phyloP scores from a whole-genome alignment of 2,888 invertebrate genomes.

The Nomada ferruginata region DNA sequence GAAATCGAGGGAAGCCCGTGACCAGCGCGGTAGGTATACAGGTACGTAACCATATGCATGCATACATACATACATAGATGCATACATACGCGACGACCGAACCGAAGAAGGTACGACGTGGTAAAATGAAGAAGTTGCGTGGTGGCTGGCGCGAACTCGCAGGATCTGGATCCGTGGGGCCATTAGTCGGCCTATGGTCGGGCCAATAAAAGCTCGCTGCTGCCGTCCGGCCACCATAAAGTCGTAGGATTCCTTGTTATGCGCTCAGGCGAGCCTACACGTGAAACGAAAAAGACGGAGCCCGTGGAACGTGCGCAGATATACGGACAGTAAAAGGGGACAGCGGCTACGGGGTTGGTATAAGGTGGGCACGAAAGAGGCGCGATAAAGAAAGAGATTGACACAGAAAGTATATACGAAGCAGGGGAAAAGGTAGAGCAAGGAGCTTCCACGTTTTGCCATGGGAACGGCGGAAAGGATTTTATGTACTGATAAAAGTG shows the following conservation, averaged over 20 bases:
- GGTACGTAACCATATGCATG: not conserved
- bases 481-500: slow-evolving; percentile 54
- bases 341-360: slow-evolving; percentile 26
- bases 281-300: slow-evolving; percentile 18
- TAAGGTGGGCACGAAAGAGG: slow-evolving; percentile 22
- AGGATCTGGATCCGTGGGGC: slow-evolving; percentile 72
- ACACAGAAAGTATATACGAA: not conserved
- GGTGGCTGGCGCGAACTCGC: slow-evolving; percentile 68
- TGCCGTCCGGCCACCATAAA: slow-evolving; percentile 75
- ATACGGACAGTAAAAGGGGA: slow-evolving; percentile 46
- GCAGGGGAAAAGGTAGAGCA: slow-evolving; percentile 21
- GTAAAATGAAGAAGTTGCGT: slow-evolving; percentile 73
- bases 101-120: slow-evolving; percentile 63
- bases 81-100: not conserved
- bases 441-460: slow-evolving; percentile 59
- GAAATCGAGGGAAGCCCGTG: slow-evolving; percentile 26
- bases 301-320: slow-evolving; percentile 26
- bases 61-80: no score
- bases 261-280: slow-evolving; percentile 56
- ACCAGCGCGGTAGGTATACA: slow-evolving; percentile 51
- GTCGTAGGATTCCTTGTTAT: slow-evolving; percentile 79
- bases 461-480: slow-evolving; percentile 46
- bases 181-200: slow-evolving; percentile 75
- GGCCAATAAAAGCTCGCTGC: slow-evolving; percentile 76
- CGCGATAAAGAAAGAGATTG: slow-evolving; percentile 51